These are phyloP conservation scores for Odontophorus gujanensis DNA, from an alignment of 2,113 vertebrate species.

Conservation along the genomic window DNA sequence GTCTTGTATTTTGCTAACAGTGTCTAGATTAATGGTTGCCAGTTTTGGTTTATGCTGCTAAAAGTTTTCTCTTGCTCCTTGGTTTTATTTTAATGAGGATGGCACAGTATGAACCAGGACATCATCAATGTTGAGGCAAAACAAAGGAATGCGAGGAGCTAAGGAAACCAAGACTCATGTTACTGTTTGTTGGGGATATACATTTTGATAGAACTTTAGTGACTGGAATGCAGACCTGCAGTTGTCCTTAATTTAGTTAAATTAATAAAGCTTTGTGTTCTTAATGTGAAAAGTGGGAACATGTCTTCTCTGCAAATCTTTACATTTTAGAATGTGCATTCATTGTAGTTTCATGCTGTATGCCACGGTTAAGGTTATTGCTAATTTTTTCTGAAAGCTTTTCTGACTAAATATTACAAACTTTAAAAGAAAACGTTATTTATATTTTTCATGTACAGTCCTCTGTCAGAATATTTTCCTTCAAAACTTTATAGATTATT, in stretches of 20 bases:
- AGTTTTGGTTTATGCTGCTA: slow-evolving; percentile 23
- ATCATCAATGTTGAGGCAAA: background rate
- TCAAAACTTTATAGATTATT: background rate
- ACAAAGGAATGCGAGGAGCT: background rate
- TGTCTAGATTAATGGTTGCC: background rate
- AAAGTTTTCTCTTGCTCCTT: background rate
- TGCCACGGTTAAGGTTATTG: background rate
- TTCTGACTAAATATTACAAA: background rate
- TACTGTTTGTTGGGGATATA: slow-evolving; percentile 2
- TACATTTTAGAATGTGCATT: background rate
- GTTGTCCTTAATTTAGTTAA: background rate
- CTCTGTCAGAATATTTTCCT: background rate
- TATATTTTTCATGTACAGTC: background rate
- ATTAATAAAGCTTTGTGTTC: background rate
- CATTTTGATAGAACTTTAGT: background rate
- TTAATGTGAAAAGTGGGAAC: background rate
- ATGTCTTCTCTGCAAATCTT: background rate
- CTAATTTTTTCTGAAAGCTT: background rate
- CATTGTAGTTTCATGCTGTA: background rate
- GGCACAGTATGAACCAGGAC: background rate
- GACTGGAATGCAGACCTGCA: background rate
- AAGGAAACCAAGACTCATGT: background rate
- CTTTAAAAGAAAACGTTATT: background rate
- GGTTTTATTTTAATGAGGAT: background rate
- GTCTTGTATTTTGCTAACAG: slow-evolving; percentile 17